Evolutionary conservation across 2,113 vertebrate genomes (phyloP).

Genomic region (Acanthisitta chloris): DNA sequence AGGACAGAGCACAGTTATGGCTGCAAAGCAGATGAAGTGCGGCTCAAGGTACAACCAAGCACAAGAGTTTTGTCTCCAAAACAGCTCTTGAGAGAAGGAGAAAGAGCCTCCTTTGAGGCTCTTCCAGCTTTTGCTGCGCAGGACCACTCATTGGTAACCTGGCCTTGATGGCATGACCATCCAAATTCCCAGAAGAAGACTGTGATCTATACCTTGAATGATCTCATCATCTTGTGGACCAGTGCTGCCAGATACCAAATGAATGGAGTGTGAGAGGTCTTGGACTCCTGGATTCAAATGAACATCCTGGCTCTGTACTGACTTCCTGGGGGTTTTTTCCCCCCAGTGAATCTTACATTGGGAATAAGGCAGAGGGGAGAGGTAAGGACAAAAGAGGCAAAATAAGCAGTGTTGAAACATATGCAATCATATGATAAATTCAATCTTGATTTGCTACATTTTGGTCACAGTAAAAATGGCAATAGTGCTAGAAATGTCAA

Average conservation of each 20-base stretch:
- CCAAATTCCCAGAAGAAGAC: background rate
- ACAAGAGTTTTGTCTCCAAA: background rate
- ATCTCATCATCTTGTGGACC: background rate
- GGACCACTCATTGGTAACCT: fast-evolving
- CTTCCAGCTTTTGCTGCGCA: background rate
- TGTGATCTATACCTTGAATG: background rate
- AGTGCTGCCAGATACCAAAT: background rate
- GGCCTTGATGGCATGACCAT: background rate
- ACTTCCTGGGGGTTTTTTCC: background rate
- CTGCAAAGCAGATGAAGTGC: background rate
- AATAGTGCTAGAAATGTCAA: background rate
- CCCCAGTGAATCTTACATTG: background rate
- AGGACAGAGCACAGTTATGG: background rate
- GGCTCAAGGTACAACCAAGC: background rate
- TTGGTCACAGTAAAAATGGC: background rate
- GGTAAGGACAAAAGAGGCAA: fast-evolving
- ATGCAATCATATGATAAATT: background rate
- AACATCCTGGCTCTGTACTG: background rate
- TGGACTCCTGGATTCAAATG: background rate
- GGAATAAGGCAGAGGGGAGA: fast-evolving
- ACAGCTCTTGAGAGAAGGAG: background rate
- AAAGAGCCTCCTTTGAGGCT: background rate
- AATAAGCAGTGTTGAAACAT: background rate
- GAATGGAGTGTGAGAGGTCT: background rate
- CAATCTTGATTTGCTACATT: background rate